These are phyloP conservation scores for Mactra quadrangularis DNA, from an alignment of 1,140 invertebrate genomes.

Conservation along the genomic window DNA sequence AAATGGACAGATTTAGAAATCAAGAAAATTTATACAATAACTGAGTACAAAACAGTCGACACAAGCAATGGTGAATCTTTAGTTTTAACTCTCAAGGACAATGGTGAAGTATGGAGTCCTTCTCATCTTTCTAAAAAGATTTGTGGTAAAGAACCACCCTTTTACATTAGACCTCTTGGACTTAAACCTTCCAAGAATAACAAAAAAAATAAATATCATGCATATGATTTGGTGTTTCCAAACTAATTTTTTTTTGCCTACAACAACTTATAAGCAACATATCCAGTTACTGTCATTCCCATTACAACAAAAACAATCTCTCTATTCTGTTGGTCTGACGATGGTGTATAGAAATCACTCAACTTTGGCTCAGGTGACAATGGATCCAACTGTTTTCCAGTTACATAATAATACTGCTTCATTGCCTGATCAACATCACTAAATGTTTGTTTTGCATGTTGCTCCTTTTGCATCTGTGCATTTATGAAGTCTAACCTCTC, in stretches of 20 bases:
- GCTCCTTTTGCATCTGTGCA: conserved; percentile 39
- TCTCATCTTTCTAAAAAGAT: background rate
- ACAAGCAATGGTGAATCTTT: no score
- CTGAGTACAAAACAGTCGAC: no score
- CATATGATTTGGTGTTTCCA: conserved; percentile 5
- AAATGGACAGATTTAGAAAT: conserved; percentile 8
- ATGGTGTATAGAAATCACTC: conserved; percentile 53
- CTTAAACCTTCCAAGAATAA: background rate
- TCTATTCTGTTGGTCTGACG: conserved; percentile 25
- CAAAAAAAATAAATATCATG: conserved; percentile 23
- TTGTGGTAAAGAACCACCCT: background rate
- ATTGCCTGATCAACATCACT: conserved; percentile 48
- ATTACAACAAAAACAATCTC: conserved; percentile 40
- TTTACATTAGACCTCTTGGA: conserved; percentile 7
- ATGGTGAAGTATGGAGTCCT: background rate
- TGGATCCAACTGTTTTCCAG: background rate
- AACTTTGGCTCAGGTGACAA: conserved; percentile 30
- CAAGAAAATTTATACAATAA: no score
- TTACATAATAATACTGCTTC: conserved; percentile 27
- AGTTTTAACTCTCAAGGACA: background rate
- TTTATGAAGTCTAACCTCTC: conserved; percentile 52
- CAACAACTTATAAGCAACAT: conserved; percentile 32
- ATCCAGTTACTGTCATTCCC: conserved; percentile 36
- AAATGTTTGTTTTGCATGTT: conserved; percentile 40
- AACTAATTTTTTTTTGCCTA: conserved; percentile 13